Evolutionary conservation across 2,113 vertebrate genomes (phyloP).

Genomic region (Nanorana parkeri): DNA sequence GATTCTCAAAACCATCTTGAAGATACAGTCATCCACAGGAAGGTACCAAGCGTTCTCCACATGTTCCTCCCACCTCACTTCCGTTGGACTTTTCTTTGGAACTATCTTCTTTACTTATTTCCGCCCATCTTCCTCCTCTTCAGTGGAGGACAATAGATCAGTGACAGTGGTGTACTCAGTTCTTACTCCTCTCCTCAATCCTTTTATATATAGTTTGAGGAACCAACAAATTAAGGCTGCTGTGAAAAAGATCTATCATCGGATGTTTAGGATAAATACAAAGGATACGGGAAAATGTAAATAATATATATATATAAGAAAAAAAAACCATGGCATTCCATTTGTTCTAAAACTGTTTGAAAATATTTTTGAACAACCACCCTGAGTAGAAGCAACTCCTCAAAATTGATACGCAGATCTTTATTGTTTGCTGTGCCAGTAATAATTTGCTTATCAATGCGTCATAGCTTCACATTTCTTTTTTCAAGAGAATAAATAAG

Average conservation of each 20-base stretch:
- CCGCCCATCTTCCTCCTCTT: background rate
- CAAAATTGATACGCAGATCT: too few species aligned
- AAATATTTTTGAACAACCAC: too few species aligned
- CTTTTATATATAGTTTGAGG: slow-evolving; percentile 28
- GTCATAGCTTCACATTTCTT: too few species aligned
- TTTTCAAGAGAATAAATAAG: too few species aligned
- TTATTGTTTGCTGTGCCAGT: too few species aligned
- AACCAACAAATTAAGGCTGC: slow-evolving; percentile 21
- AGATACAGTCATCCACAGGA: background rate
- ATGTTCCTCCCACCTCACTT: slow-evolving; percentile 22
- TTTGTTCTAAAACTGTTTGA: too few species aligned
- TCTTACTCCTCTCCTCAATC: background rate
- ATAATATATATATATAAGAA: too few species aligned
- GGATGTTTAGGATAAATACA: too few species aligned
- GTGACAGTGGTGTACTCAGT: background rate
- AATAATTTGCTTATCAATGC: too few species aligned
- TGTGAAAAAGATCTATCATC: slow-evolving; percentile 1
- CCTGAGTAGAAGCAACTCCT: too few species aligned
- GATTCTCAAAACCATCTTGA: background rate
- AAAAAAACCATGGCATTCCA: too few species aligned
- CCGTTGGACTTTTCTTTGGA: slow-evolving; percentile 19
- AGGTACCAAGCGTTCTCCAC: slow-evolving; percentile 26
- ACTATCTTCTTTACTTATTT: slow-evolving; percentile 1
- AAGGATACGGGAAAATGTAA: too few species aligned
- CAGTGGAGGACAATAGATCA: background rate